Evolutionary conservation across 2,113 vertebrate species (phyloP).

Genomic region (Baryphthengus martii): DNA sequence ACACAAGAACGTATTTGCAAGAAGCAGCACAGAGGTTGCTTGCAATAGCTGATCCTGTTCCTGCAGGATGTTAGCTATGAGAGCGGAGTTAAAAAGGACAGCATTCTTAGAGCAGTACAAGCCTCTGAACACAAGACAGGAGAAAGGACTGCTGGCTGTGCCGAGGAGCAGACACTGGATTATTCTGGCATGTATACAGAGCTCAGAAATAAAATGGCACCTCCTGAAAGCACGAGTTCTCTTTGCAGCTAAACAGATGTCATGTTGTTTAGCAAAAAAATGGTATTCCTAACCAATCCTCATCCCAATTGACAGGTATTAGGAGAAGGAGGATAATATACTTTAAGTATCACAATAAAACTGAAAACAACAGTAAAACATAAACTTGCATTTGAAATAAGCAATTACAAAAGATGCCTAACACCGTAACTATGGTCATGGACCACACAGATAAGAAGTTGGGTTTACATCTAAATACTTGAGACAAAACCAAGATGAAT

Average conservation of each 20-base stretch:
- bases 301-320: neutral
- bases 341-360: neutral
- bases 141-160: neutral
- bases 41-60: neutral
- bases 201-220: neutral
- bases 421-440: neutral
- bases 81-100: neutral
- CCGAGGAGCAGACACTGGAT: neutral
- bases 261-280: neutral
- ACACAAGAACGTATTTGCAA: neutral
- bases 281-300: neutral
- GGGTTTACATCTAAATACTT: neutral
- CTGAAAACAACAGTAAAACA: neutral
- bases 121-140: neutral
- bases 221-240: neutral
- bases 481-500: neutral
- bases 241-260: neutral
- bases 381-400: neutral
- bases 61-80: neutral
- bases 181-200: neutral
- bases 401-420: neutral
- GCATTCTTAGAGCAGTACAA: neutral
- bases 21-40: neutral
- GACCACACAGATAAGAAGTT: neutral
- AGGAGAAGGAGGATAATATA: neutral